Conservation (phyloP, 2,888 invertebrate species). For the Pseudococcus jackbeardsleyi region DNA sequence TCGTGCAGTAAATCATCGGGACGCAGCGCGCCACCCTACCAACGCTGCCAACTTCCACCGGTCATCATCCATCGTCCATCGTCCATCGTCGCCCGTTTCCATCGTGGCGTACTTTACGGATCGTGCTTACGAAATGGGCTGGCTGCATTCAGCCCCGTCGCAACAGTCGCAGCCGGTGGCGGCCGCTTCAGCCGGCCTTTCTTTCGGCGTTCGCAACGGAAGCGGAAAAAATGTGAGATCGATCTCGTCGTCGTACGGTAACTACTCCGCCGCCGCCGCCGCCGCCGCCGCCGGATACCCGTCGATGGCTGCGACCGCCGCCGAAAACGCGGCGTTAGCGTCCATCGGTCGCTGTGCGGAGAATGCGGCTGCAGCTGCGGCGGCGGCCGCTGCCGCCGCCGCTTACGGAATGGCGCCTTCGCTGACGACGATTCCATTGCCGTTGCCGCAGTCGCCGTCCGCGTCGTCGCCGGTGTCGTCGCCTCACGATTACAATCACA, state of each 20-base stretch:
- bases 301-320: background rate
- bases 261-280: background rate
- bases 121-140: constrained; percentile 44
- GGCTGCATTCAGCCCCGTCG: background rate
- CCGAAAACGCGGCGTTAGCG: background rate
- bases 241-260: background rate
- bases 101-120: constrained; percentile 50
- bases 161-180: too few relatives aligned
- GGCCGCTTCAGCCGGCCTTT: background rate
- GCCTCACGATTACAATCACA: background rate
- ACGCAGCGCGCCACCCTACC: too few relatives aligned
- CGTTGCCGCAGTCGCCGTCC: background rate
- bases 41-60: too few relatives aligned
- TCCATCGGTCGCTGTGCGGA: background rate
- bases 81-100: background rate
- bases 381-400: background rate
- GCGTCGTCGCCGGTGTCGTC: constrained; percentile 12
- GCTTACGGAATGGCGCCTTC: background rate
- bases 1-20: too few relatives aligned
- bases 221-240: background rate
- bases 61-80: too few relatives aligned
- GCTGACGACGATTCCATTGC: background rate
- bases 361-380: background rate
- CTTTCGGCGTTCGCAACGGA: background rate
- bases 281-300: background rate